Base-by-base conservation (phyloP, 2,888 invertebrate species). In the Drosophila anceps region DNA sequence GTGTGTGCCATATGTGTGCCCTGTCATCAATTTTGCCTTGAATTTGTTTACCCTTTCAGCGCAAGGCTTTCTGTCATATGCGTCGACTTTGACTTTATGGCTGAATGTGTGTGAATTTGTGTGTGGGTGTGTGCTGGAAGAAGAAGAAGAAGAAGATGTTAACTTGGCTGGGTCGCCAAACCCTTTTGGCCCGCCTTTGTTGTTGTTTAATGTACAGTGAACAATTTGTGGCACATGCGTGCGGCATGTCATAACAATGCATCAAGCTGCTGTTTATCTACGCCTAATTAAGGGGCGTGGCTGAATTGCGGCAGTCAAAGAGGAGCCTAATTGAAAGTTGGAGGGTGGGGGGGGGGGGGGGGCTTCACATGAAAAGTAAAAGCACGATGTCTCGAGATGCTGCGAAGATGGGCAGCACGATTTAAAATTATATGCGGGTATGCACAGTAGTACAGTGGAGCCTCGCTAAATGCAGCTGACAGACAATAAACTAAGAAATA, bases 11-110 rank as follows among this genome's bases (percentile, higher is more conserved):
- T 66, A 53, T 70, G 55, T 66, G 51, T 65, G 73, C 71, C 58
- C 78, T 84, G 87, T 84, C 86, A 84, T 84, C 87, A 84, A 84
- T 86, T 84, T 84, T 63, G 84, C 82, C 84, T 87, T 82, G 87
- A 84, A 84, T 84, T 86, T 84, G 84, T 86, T 84, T 84, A 86
- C 87, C 84, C 87, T 82, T 74, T 84, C 69, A 84, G 71, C 84
- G 68, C 69, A 39, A 69, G 68, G 58, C 27, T 54, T 39, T 54
- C 64, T 76, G 76, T 84, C 88, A 82, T 67, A 71, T 73, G 64
- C 54, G 53, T 20, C 69, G 72, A 69, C 82, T 79, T 79, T 79
- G 82, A 82, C 68, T 79, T 73, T 69, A 60, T 74, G 29, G 50
- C 33, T 46, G 9, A 13, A 15, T 27, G 37, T 48, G 31, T 5